Percentiles rank a stretch among this genome's conserved stretches.
Conservation (phyloP, 2,888 invertebrate genomes). For the Aphrophora alni region DNA sequence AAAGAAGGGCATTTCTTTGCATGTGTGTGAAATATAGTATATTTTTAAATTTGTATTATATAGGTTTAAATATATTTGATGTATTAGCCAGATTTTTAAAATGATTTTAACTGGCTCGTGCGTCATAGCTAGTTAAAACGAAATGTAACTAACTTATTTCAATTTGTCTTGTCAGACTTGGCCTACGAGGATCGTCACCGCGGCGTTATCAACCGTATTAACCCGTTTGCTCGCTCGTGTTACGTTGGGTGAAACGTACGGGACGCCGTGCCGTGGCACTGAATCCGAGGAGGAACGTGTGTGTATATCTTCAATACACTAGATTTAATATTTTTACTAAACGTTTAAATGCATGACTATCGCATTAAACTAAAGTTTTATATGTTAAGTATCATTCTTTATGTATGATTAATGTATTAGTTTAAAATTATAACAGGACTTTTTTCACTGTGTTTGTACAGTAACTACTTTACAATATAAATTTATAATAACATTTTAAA, state of each 20-base stretch:
- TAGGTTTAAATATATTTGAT: neutral
- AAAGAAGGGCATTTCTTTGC: neutral
- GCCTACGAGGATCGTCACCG: constrained; percentile 81
- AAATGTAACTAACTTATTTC: constrained; percentile 40
- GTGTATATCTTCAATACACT: constrained; percentile 9
- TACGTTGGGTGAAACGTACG: constrained; percentile 28
- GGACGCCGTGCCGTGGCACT: constrained; percentile 29
- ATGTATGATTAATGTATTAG: neutral
- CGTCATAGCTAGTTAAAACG: neutral
- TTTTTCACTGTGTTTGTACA: neutral
- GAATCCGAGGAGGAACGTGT: constrained; percentile 26
- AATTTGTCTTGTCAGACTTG: constrained; percentile 66
- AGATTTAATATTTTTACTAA: constrained; percentile 9
- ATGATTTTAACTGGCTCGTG: neutral
- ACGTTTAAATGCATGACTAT: constrained; percentile 3
- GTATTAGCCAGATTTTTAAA: neutral
- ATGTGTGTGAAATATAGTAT: neutral
- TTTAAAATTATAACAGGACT: neutral
- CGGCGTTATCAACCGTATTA: constrained; percentile 87
- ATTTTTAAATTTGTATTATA: neutral
- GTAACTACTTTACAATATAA: neutral
- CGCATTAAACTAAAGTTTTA: neutral
- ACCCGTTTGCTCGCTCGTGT: constrained; percentile 47
- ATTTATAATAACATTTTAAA: neutral
- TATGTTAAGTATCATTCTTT: constrained; percentile 5